Conservation (phyloP, 2,113 vertebrate species). For the Istiophorus platypterus region DNA sequence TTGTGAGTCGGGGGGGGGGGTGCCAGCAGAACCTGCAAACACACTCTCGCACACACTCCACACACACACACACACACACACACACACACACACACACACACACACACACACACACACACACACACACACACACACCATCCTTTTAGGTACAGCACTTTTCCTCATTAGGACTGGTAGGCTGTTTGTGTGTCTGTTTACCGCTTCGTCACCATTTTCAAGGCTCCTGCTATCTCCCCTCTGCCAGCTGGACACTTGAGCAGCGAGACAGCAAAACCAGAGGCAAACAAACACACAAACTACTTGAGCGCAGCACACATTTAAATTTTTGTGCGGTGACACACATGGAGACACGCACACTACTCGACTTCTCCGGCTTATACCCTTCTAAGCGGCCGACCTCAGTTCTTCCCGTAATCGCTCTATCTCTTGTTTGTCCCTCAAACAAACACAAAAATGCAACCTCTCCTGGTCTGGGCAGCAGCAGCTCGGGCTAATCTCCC, state of each 20-base stretch:
- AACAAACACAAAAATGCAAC: constrained; percentile 66
- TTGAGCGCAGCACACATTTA: constrained; percentile 41
- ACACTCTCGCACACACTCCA: constrained; percentile 30
- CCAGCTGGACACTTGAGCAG: constrained; percentile 80
- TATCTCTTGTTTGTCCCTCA: constrained; percentile 67
- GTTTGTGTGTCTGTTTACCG: constrained; percentile 72
- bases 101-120: constrained; percentile 19
- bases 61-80: constrained; percentile 32
- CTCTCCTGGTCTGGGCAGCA: constrained; percentile 59
- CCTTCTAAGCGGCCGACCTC: constrained; percentile 41
- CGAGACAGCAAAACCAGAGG: constrained; percentile 44
- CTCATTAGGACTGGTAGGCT: constrained; percentile 75
- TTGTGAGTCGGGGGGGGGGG: constrained; percentile 37
- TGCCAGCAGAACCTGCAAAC: neutral
- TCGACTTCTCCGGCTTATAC: constrained; percentile 30
- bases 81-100: no score
- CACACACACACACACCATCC: constrained; percentile 36
- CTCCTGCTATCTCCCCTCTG: constrained; percentile 74
- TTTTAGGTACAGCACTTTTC: constrained; percentile 62
- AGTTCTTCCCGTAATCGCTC: constrained; percentile 64
- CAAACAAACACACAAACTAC: constrained; percentile 39
- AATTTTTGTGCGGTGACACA: constrained; percentile 16
- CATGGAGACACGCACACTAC: constrained; percentile 15
- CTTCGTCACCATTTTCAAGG: constrained; percentile 73
- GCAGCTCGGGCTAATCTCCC: constrained; percentile 66